Evolutionary conservation across 92 coral and sea anemone species (phyloP), one percentile per base, ranked within the genome.

Genomic region (Porites cylindrica): DNA sequence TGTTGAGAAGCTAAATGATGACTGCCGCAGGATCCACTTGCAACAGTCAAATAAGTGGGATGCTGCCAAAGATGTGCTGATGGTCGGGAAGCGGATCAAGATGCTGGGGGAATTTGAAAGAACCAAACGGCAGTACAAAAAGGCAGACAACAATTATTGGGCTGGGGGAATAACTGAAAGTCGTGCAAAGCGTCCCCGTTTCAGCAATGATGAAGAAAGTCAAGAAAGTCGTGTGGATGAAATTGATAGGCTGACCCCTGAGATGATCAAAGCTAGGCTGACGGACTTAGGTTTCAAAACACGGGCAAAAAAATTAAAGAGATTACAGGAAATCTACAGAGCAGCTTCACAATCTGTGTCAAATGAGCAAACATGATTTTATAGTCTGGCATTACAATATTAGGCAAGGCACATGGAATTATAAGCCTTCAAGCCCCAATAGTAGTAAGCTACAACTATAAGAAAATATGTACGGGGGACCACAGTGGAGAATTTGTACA

Each of bases 11-110:
- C 84, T 75, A 54, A 88, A 91, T 74, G 92, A 91, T 58, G 94
- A 91, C 82, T 88, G 94, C 23, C 32, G 92, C 32, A 38, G 90
- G 63, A 79, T 83, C 80, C 94, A 91, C 67, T 70, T 91, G 52
- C 79, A 43, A n/a, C 82, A 83, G 69, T 91, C 94, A 0, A 92
- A 89, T 71, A 92, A 89, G 78, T 92, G 93, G 95, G 95, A 92
- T 85, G 95, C 93, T 9, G 85, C 93, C 17, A 86, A 68, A 76
- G 95, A 92, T 92, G 93, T 92, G 5, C 86, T 92, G 4, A 66
- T 76, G 50, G 95, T 89, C 2, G 84, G 72, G 24, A 84, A 92
- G 68, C 80, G 95, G 19, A 72, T 89, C 21, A 88, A 86, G 76
- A 23, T 69, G 62, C 77, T 91, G 17, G 53, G 85, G 24, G 81